These are phyloP conservation scores for Magallana ariakensis DNA, from an alignment of 1,140 invertebrate species.

Conservation along the genomic window DNA sequence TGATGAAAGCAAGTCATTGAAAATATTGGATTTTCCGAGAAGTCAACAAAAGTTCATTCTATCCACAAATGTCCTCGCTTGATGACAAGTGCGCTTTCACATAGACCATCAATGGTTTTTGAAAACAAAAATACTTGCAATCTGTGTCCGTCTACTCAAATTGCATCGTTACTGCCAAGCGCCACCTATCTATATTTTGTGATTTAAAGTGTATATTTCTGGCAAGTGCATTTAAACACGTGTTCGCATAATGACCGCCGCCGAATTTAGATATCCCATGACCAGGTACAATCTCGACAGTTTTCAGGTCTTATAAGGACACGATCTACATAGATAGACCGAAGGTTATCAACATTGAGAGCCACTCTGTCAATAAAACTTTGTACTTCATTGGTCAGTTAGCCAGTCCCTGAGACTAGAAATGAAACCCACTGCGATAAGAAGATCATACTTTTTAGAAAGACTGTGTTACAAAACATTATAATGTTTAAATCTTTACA, in stretches of 20 bases:
- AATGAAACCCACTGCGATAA: no score
- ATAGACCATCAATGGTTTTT: no score
- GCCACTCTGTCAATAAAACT: conserved; percentile 29
- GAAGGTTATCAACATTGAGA: neutral
- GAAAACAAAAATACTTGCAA: no score
- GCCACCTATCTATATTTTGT: neutral
- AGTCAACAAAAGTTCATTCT: conserved; percentile 27
- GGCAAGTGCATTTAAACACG: neutral
- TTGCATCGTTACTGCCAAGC: neutral
- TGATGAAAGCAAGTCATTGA: conserved; percentile 38
- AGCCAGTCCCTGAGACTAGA: no score
- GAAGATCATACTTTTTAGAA: no score
- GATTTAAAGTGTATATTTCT: neutral
- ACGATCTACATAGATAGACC: conserved; percentile 16
- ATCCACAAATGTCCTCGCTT: neutral
- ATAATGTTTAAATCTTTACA: no score
- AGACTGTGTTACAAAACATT: no score
- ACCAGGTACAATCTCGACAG: conserved; percentile 13
- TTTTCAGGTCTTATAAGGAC: neutral
- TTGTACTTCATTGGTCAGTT: conserved; percentile 22
- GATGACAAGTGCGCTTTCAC: neutral
- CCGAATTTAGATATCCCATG: conserved; percentile 15
- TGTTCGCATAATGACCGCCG: neutral
- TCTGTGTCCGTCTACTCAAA: neutral
- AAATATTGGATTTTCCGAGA: conserved; percentile 33